Conservation (phyloP, 1,140 invertebrate genomes). For the Meloidogyne exigua region DNA sequence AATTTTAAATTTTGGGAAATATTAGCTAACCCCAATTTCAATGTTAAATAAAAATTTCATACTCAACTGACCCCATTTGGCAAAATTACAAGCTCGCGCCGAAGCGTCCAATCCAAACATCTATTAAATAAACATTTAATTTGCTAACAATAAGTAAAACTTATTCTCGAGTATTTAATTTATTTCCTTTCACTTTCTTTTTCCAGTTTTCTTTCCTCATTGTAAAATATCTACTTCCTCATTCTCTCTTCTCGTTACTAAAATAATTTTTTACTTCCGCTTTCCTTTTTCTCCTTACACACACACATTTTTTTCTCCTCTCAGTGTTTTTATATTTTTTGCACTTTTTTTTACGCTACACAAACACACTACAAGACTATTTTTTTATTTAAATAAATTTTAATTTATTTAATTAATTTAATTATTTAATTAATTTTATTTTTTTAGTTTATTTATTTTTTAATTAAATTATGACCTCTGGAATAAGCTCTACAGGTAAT, state of each 20-base stretch:
- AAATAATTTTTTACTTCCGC: conserved; percentile 3
- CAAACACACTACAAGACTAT: neutral
- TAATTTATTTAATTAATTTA: neutral
- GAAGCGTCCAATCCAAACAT: no score
- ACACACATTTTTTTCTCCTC: neutral
- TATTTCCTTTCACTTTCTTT: neutral
- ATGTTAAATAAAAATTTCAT: no score
- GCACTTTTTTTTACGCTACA: neutral
- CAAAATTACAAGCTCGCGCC: no score
- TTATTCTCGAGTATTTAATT: neutral
- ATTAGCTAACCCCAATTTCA: no score
- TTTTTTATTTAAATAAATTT: neutral
- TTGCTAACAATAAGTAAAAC: no score
- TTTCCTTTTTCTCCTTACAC: neutral
- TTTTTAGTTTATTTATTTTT: neutral
- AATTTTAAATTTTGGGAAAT: no score
- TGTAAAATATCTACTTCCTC: neutral
- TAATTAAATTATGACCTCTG: neutral
- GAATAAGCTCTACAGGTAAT: neutral
- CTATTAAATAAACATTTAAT: no score
- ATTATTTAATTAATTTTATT: neutral
- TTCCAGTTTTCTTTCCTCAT: neutral
- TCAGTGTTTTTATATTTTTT: neutral
- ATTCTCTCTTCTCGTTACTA: neutral
- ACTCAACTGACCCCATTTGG: no score